Percentiles rank a stretch among this genome's conserved stretches.
These are phyloP conservation scores for Tholera decimalis DNA, from an alignment of 2,888 invertebrate species.

Conservation along the genomic window DNA sequence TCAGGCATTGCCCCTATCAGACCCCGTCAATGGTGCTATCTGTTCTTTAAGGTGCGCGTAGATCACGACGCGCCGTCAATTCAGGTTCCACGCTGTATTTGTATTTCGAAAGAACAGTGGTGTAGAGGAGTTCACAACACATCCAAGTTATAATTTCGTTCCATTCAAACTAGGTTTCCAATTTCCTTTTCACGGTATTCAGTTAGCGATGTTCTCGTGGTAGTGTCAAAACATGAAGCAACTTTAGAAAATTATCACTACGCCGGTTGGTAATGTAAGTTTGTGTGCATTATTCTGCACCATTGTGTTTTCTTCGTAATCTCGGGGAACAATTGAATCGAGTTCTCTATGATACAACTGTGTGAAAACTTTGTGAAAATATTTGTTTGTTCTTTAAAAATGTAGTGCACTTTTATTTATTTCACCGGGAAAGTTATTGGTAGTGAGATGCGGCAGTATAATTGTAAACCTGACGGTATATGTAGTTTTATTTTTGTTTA, in stretches of 20 bases:
- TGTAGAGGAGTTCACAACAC: neutral
- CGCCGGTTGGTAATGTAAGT: slow-evolving; percentile 1
- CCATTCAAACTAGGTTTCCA: slow-evolving; percentile 17
- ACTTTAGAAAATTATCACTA: slow-evolving; percentile 30
- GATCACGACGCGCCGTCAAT: too few relatives aligned
- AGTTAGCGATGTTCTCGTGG: slow-evolving; percentile 6
- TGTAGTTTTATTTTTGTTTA: too few relatives aligned
- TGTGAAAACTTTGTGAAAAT: neutral
- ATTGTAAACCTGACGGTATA: too few relatives aligned
- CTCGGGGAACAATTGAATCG: slow-evolving; percentile 13
- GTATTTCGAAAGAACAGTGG: neutral
- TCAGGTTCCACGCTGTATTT: neutral
- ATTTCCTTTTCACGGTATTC: slow-evolving; percentile 31
- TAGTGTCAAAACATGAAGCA: slow-evolving; percentile 13
- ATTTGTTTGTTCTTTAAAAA: neutral
- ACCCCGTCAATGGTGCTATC: too few relatives aligned
- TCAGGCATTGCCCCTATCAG: too few relatives aligned
- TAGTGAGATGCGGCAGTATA: too few relatives aligned
- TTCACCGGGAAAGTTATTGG: too few relatives aligned
- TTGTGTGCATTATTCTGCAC: slow-evolving; percentile 17
- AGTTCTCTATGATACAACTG: neutral
- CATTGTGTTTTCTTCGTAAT: slow-evolving; percentile 11
- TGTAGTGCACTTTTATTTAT: neutral
- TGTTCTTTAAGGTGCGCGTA: too few relatives aligned
- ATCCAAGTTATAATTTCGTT: slow-evolving; percentile 26